A percentile compares a stretch with the other conserved stretches of the same genome.
Evolutionary conservation across 2,797 vertebrate genomes (phyloP).

Genomic region (Pantherophis vulpinus): DNA sequence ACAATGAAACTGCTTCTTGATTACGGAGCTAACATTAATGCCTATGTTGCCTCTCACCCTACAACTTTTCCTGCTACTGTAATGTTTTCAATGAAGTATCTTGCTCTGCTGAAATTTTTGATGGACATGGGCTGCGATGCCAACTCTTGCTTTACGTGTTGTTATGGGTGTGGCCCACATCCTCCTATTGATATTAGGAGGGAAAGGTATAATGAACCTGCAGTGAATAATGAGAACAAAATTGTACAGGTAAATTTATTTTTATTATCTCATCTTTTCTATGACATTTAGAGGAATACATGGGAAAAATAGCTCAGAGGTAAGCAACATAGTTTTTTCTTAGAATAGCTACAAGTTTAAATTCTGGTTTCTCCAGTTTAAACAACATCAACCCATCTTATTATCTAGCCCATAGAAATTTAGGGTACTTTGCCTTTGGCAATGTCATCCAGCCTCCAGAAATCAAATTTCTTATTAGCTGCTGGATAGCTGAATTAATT

Average conservation of each 20-base stretch:
- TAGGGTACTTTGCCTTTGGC: background rate
- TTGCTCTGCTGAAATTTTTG: conserved; percentile 86
- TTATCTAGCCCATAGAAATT: background rate
- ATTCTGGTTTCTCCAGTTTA: background rate
- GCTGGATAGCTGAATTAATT: background rate
- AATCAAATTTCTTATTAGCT: background rate
- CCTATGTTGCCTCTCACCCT: conserved; percentile 82
- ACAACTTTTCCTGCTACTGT: conserved; percentile 88
- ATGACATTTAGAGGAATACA: background rate
- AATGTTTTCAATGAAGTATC: conserved; percentile 91
- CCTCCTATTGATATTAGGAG: conserved; percentile 71
- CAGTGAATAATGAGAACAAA: conserved; percentile 50
- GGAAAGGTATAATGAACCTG: conserved; percentile 60
- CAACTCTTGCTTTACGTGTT: conserved; percentile 84
- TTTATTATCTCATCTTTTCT: background rate
- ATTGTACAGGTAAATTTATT: conserved; percentile 69
- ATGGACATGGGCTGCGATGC: conserved; percentile 88
- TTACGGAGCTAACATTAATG: conserved; percentile 86
- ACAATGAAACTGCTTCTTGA: conserved; percentile 83
- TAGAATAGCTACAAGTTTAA: background rate
- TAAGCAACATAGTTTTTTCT: background rate
- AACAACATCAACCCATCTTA: background rate
- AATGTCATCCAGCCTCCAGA: background rate
- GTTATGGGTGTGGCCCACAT: conserved; percentile 79
- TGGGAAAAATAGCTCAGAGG: background rate